Evolutionary conservation across 2,113 vertebrate genomes (phyloP), one percentile per base, ranked within the genome.

Genomic region (Hiodon alosoides): DNA sequence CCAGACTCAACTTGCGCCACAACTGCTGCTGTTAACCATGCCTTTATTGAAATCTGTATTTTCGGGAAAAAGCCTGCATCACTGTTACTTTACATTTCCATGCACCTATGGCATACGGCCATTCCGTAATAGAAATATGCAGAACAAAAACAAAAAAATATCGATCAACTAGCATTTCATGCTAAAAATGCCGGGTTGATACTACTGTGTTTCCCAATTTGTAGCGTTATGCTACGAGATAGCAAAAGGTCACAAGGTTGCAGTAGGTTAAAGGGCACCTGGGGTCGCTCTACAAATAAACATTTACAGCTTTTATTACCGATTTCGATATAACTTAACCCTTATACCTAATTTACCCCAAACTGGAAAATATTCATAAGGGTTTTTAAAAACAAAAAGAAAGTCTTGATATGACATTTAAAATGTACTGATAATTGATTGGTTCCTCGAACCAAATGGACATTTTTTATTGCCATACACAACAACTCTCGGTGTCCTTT

Each of bases 111-210:
- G 73, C 70, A 72, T 48, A 77, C 71, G 67, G 67, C 71, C 83
- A 83, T 76, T 83, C 84, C 79, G 75, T 79, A 59, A 74, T 80
- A 83, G 77, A 31, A 31, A 31, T 31, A 31, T 31, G 31, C 85
- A 74, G 79, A 79, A 83, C 73, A 61, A 3, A 48, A 83, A 3
- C 52, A 81, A 71, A 0, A 82, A 59, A 77, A n/a, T 60, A 70
- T 61, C 59, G 76, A 78, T 85, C 82, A 82, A 78, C 77, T 16
- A 79, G 80, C 78, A 80, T 74, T 77, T 85, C 89, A 88, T 88
- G 87, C 86, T 83, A 46, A 77, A 76, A 81, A 76, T 75, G 77
- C 69, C 79, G 13, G 53, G 76, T 71, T 83, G 81, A 84, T 82
- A 78, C 62, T 48, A 76, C 72, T 65, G 84, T 87, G 85, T 88